A percentile compares a stretch with the other conserved stretches of the same genome.
Conservation (phyloP, 2,113 vertebrate genomes). For the Pelvicachromis taeniatus region DNA sequence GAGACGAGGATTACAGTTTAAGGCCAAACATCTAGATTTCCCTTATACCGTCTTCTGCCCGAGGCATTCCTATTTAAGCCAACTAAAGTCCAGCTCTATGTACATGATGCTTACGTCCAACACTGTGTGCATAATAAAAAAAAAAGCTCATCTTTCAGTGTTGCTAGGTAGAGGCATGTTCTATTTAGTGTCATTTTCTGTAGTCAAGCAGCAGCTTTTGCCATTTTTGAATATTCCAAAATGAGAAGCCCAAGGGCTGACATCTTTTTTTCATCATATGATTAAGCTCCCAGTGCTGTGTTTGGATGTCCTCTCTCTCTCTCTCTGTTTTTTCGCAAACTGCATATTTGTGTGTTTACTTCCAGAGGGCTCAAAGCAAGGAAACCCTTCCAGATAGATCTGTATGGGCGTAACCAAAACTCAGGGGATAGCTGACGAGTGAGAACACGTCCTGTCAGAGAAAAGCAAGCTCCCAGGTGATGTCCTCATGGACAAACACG, state of each 20-base stretch:
- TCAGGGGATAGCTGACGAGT: constrained; percentile 45
- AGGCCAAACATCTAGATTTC: not conserved
- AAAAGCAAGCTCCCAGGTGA: constrained; percentile 37
- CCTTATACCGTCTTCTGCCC: not conserved
- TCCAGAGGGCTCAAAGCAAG: not conserved
- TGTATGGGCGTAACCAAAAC: constrained; percentile 49
- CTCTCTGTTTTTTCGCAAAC: not conserved
- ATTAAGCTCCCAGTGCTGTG: not conserved
- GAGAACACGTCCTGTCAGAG: constrained; percentile 47
- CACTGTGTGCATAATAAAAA: not conserved
- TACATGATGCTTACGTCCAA: not conserved
- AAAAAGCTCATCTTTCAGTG: constrained; percentile 3
- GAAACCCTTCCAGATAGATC: constrained; percentile 26
- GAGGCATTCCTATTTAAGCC: not conserved
- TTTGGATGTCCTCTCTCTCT: not conserved
- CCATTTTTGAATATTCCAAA: constrained; percentile 20
- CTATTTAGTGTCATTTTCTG: constrained; percentile 36
- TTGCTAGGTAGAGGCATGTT: constrained; percentile 43
- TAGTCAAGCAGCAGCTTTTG: constrained; percentile 41
- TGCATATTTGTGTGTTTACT: constrained; percentile 33
- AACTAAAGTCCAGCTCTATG: not conserved
- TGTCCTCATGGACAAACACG: constrained; percentile 58
- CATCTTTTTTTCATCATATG: not conserved
- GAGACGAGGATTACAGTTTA: not conserved
- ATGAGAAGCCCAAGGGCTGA: not conserved